Conservation (phyloP, 1,140 invertebrate genomes). For the Papilio aristodemus region DNA sequence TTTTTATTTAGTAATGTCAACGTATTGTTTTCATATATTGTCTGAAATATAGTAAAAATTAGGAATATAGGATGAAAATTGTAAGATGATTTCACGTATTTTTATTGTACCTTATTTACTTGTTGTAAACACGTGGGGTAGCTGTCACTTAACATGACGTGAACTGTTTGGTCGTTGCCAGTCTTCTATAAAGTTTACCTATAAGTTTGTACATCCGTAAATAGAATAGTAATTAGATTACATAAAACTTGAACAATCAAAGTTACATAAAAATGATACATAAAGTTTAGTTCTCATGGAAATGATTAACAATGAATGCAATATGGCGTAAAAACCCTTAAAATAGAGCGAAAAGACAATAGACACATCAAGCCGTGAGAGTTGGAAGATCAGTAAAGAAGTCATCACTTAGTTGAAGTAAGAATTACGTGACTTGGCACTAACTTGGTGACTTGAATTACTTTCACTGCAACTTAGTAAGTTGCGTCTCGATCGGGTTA, state of each 20-base stretch:
- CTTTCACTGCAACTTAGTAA: constrained; percentile 23
- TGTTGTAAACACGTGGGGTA: no score
- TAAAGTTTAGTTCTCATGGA: constrained; percentile 14
- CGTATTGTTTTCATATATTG: not conserved
- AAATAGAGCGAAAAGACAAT: constrained; percentile 35
- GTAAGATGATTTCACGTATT: no score
- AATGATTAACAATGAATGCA: constrained; percentile 21
- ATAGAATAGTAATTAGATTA: not conserved
- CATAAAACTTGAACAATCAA: not conserved
- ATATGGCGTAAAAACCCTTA: constrained; percentile 41
- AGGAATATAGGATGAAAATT: no score
- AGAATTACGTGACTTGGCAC: constrained; percentile 30
- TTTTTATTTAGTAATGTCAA: not conserved
- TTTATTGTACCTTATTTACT: no score
- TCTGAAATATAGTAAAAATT: not conserved
- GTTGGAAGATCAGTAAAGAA: constrained; percentile 29
- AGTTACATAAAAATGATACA: constrained; percentile 28
- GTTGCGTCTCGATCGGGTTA: not conserved
- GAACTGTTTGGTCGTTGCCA: no score
- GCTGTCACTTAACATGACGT: no score
- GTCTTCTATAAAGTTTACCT: no score
- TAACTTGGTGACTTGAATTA: constrained; percentile 8
- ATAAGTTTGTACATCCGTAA: not conserved
- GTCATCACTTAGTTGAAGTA: constrained; percentile 23
- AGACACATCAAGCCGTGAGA: constrained; percentile 38